Evolutionary conservation across 2,797 vertebrate genomes (phyloP), one percentile per base, ranked within the genome.

Genomic region (Mareca strepera): DNA sequence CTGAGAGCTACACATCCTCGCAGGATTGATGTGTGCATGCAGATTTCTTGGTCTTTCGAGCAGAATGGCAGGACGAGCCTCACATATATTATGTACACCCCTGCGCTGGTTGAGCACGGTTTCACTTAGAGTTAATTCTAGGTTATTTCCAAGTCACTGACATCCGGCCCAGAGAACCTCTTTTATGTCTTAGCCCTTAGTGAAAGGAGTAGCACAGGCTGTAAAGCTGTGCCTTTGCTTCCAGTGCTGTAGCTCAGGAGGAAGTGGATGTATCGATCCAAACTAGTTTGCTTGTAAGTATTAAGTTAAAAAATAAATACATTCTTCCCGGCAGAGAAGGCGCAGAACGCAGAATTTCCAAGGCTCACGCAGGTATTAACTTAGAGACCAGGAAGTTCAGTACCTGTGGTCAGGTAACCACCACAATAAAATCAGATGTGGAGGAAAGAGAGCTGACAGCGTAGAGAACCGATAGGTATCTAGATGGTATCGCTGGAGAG

Each of bases 1-100:
- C 86, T 89, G 89, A 77, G 78, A 60, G 77, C 92, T 77, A 17
- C 95, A 95, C 93, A 67, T 94, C 95, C 94, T 95, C 91, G 89
- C 53, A 88, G 94, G 63, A n/a, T 41, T 94, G 80, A 75, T 84
- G 85, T 1, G n/a, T 76, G 85, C 28, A 2, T 17, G 68, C 0
- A 0, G 35, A 82, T 92, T 87, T 86, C 50, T 86, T 66, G 63
- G 81, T 59, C 70, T 92, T 76, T 75, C 63, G 62, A 86, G 60
- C 50, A 86, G 92, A 48, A 88, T 21, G 80, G 63, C 90, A 92
- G 91, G 91, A 74, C 68, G 46, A 22, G 31, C 84, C 85, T 73
- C 75, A 70, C 37, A 33, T 68, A 18, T 88, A 2, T 78, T 68
- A 31, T 0, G 6, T 59, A 37, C 43, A 4, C 26, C 0, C 0